Base-by-base conservation (phyloP, 1,140 invertebrate genomes). In the Aplysia californica region DNA sequence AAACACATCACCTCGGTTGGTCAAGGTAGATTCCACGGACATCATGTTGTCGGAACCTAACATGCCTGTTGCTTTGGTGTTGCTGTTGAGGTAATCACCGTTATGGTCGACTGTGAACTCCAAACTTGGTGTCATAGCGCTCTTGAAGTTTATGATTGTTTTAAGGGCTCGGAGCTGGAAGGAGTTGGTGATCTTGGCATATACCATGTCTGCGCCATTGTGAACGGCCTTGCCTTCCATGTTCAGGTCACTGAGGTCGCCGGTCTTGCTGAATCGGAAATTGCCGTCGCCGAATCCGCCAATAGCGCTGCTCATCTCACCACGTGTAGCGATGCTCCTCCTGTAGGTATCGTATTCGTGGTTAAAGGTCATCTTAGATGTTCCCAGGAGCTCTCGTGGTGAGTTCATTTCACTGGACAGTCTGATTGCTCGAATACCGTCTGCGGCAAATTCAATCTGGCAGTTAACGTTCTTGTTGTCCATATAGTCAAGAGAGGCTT, bases 401-500 rank as follows among this genome's bases (percentile, higher is more conserved):
- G 58, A 18, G 10, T 6, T 61, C 6, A 61, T 18, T 61, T 61
- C 58, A 61, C 15, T 18, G 58, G 26, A 10, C 58, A 61, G 6
- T 61, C 58, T 61, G n/a, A n/a, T n/a, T n/a, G n/a, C n/a, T n/a
- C n/a, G n/a, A n/a, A n/a, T n/a, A 18, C 39, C 58, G 6, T 67
- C 33, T 36, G 26, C n/a, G 38, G n/a, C n/a, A 2, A 76, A 59
- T 50, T 76, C 67, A 35, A 76, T 39, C 38, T 76, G 69, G 1
- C 67, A 66, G 39, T 44, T 69, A 55, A 76, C 44, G 55, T 61
- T 44, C n/a, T 70, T 68, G 56, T 59, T 38, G 67, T 67, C 68
- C 75, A 76, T 76, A 56, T 59, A 76, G 23, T 76, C 20, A 3
- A 76, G 55, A 38, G 38, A 61, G 0, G 38, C 67, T n/a, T 69